A percentile compares a stretch with the other conserved stretches of the same genome.
phyloP scores from a whole-genome alignment of 2,888 invertebrate species.

The Plusia festucae region DNA sequence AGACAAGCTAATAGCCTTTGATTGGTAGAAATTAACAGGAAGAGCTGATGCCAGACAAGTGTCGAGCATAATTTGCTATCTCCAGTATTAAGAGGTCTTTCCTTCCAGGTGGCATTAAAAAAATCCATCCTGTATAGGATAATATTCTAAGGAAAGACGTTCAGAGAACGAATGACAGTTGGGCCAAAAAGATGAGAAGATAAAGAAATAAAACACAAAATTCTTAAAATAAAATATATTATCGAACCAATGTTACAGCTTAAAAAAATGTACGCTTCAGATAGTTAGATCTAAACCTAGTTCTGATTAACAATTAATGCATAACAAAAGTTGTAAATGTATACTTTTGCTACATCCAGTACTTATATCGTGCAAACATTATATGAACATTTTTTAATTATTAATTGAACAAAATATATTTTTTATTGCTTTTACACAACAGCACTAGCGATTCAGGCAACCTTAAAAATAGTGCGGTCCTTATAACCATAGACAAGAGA shows the following conservation, averaged over 20 bases:
- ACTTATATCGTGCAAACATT: background rate
- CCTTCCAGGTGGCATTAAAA: no score
- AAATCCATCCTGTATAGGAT: no score
- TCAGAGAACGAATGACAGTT: no score
- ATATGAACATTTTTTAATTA: slow-evolving; percentile 4
- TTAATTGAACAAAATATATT: background rate
- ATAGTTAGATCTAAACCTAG: slow-evolving; percentile 57
- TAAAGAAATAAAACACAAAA: slow-evolving; percentile 59
- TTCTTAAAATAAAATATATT: slow-evolving; percentile 82
- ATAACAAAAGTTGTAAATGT: slow-evolving; percentile 42
- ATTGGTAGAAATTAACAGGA: no score
- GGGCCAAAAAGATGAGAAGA: no score
- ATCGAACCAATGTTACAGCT: slow-evolving; percentile 77
- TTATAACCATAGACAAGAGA: slow-evolving; percentile 3
- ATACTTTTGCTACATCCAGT: background rate
- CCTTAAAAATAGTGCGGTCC: background rate
- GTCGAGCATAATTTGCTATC: no score
- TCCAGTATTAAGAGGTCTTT: no score
- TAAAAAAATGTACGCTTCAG: slow-evolving; percentile 70
- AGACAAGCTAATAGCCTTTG: no score
- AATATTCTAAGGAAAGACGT: no score
- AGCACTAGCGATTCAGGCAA: background rate
- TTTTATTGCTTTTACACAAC: slow-evolving; percentile 1
- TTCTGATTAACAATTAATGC: slow-evolving; percentile 43
- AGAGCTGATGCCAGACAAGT: no score